These are phyloP conservation scores for Bombus soroeensis DNA, from an alignment of 1,140 invertebrate species.

Conservation along the genomic window DNA sequence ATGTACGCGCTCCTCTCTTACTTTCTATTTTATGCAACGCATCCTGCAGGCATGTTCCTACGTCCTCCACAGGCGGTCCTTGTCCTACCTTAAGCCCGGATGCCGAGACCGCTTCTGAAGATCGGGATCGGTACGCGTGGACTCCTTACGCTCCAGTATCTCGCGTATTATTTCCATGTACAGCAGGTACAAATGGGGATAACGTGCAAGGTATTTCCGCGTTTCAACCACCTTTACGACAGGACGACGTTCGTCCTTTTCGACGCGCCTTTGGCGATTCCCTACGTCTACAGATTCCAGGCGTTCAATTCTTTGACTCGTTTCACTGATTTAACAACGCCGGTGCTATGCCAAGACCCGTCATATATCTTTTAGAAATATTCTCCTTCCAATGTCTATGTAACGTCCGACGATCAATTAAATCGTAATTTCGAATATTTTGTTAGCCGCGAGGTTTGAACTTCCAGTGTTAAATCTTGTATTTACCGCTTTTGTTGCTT, in stretches of 20 bases:
- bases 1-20: background rate
- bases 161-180: slow-evolving; percentile 26
- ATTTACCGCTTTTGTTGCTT: too few relatives aligned
- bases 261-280: background rate
- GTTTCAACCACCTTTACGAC: background rate
- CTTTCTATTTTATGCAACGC: background rate
- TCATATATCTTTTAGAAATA: too few relatives aligned
- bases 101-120: slow-evolving; percentile 26
- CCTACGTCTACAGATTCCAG: background rate
- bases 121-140: slow-evolving; percentile 22
- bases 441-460: too few relatives aligned
- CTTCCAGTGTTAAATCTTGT: too few relatives aligned
- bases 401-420: too few relatives aligned
- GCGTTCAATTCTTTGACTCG: background rate
- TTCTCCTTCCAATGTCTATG: too few relatives aligned
- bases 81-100: slow-evolving; percentile 49
- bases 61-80: background rate
- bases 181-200: background rate
- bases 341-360: too few relatives aligned
- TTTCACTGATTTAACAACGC: background rate
- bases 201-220: slow-evolving; percentile 17
- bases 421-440: too few relatives aligned
- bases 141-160: background rate
- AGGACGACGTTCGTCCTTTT: too few relatives aligned
- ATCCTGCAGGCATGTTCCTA: background rate